phyloP scores from a whole-genome alignment of 37 sponge, comb jelly and placozoan genomes.

The Bolinopsis microptera region DNA sequence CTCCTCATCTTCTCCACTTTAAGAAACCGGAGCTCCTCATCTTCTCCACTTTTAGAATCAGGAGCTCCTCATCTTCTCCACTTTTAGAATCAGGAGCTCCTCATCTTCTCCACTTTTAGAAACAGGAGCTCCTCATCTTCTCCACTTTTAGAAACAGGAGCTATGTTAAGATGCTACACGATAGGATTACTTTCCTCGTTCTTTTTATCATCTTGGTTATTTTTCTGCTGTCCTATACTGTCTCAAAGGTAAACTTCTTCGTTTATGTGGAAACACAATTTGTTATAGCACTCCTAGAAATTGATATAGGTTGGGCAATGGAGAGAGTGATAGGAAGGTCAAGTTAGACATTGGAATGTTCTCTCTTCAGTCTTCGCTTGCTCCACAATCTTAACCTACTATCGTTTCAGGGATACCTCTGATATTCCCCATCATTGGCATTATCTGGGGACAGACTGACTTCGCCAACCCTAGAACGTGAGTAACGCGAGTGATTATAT shows the following conservation, averaged over 20 bases:
- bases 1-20: no score
- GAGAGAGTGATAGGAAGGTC: no score
- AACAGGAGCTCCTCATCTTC: no score
- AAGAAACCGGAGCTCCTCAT: no score
- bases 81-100: no score
- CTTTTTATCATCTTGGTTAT: neutral
- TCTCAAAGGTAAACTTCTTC: neutral
- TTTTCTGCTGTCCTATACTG: neutral
- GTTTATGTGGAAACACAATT: no score
- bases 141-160: neutral
- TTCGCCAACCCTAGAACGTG: slow-evolving; percentile 49
- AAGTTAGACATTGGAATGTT: neutral
- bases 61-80: no score
- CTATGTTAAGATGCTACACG: neutral
- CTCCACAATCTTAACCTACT: neutral
- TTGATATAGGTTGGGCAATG: no score
- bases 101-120: neutral
- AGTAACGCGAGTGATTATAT: neutral
- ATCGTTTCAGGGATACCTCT: slow-evolving; percentile 50
- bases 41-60: no score
- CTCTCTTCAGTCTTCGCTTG: neutral
- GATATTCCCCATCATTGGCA: slow-evolving; percentile 36
- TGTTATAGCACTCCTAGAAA: no score
- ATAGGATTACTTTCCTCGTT: neutral
- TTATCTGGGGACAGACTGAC: slow-evolving; percentile 19